Conservation (phyloP, 2,888 invertebrate species). For the Drosophila rubida region DNA sequence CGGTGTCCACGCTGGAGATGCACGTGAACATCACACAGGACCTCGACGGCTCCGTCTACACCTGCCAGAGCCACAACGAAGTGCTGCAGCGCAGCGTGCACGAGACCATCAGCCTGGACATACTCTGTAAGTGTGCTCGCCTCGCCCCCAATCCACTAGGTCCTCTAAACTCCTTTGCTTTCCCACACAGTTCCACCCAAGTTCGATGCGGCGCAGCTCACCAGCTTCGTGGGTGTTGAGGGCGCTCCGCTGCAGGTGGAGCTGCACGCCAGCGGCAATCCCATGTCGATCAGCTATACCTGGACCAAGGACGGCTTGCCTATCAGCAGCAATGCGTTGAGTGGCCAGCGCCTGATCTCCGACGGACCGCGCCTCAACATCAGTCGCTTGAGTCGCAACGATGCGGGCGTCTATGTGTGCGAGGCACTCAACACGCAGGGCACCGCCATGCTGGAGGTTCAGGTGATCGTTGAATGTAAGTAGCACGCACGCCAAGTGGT, state of each 20-base stretch:
- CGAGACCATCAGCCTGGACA: slow-evolving; percentile 82
- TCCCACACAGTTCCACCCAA: slow-evolving; percentile 78
- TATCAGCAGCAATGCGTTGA: slow-evolving; percentile 75
- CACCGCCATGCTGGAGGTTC: slow-evolving; percentile 80
- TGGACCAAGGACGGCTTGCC: slow-evolving; percentile 84
- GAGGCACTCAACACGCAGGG: slow-evolving; percentile 83
- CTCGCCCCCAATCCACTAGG: too few species aligned
- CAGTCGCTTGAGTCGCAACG: slow-evolving; percentile 79
- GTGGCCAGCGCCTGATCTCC: slow-evolving; percentile 79
- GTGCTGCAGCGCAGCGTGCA: slow-evolving; percentile 82
- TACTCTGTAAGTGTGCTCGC: slow-evolving; percentile 79
- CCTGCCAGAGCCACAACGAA: slow-evolving; percentile 83
- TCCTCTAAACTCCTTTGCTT: too few species aligned
- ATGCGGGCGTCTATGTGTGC: slow-evolving; percentile 82
- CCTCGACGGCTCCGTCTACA: slow-evolving; percentile 82
- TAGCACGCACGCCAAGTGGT: slow-evolving; percentile 20
- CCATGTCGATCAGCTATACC: slow-evolving; percentile 82
- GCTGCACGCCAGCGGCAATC: slow-evolving; percentile 82
- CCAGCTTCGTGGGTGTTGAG: slow-evolving; percentile 80
- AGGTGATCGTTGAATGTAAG: slow-evolving; percentile 83
- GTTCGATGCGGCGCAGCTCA: slow-evolving; percentile 75
- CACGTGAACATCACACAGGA: slow-evolving; percentile 83
- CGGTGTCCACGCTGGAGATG: slow-evolving; percentile 82
- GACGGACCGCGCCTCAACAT: slow-evolving; percentile 82
- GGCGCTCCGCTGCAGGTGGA: slow-evolving; percentile 82